Evolutionary conservation across 1,140 invertebrate species (phyloP), one percentile per base, ranked within the genome.

Genomic region (Formica exsecta): DNA sequence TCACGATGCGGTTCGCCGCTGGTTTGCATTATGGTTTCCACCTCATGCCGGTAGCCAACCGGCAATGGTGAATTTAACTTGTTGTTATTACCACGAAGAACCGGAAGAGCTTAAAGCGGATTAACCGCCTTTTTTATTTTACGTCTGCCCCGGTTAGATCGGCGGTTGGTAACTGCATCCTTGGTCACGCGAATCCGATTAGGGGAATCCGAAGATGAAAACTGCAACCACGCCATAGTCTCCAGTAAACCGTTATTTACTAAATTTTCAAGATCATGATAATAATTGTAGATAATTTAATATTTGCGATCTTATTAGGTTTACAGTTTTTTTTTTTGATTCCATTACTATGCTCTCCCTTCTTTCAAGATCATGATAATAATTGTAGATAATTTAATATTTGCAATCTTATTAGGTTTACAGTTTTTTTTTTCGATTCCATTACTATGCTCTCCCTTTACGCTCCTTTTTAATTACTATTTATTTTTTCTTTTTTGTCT

Each of bases 1-100:
- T 83, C 66, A 73, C 44, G 68, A 64, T 25, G 76, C 76, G 76
- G 51, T 51, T 44, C 44, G 7, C 44, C 51, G 41, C 29, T 59
- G 51, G 38, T 86, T 86, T 86, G 62, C 64, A 86, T 86, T 86
- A 86, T 80, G 65, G 75, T 86, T 80, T 41, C 65, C n/a, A 59
- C 6, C 38, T 48, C 19, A 16, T n/a, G 22, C 29, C 11, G 2
- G 13, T 6, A 38, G 5, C 51, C 25, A 59, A 25, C 62, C 8
- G 38, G 32, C 65, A 48, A 80, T 51, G 32, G 65, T 71, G 36
- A 73, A 73, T 79, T 86, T 70, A 80, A 38, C 51, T 51, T 86
- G 84, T 86, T 59, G 48, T 86, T 80, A 86, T 66, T 68, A 79
- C 75, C 74, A 3, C 38, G 25, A 25, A 79, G 36, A 85, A 85